Evolutionary conservation across 2,797 vertebrate species (phyloP), one percentile per base, ranked within the genome.

Genomic region (Argentina silus): DNA sequence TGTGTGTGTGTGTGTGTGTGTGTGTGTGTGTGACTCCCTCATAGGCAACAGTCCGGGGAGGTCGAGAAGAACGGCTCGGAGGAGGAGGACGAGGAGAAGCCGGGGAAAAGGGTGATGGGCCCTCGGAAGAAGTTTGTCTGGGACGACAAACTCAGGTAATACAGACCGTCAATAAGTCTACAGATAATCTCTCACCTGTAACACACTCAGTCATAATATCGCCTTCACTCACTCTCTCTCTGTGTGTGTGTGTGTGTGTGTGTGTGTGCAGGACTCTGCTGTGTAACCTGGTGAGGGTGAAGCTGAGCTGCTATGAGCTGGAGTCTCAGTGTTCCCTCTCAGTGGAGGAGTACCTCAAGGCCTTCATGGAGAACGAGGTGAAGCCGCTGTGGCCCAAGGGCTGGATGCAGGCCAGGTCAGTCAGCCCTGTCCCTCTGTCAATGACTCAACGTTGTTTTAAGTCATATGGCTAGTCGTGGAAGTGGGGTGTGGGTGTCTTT

Each of bases 371-470:
- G 83, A 95, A 95, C 2, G 97, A 99, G 90, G 96, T 98, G 90
- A 98, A 97, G 91, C 94, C 95, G 60, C 95, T 99, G 68, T 99
- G 98, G 98, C 97, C 97, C 75, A 97, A 97, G 90, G 98, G 98
- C 90, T 99, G 98, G 98, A 99, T 99, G 98, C 98, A 99, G 93
- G 92, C 96, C 93, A 97, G 97, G 97, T n/a, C n/a, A n/a, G n/a
- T 99, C 45, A 9, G 79, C n/a, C n/a, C n/a, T n/a, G n/a, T n/a
- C n/a, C n/a, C n/a, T n/a, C n/a, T n/a, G n/a, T n/a, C n/a, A n/a
- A n/a, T n/a, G n/a, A n/a, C n/a, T n/a, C n/a, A n/a, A n/a, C n/a
- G n/a, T n/a, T n/a, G n/a, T n/a, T n/a, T n/a, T n/a, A n/a, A n/a
- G n/a, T n/a, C n/a, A n/a, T n/a, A n/a, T n/a, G n/a, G n/a, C n/a